Evolutionary conservation across 2,888 invertebrate species (phyloP).

Genomic region (Eupithecia tripunctaria): DNA sequence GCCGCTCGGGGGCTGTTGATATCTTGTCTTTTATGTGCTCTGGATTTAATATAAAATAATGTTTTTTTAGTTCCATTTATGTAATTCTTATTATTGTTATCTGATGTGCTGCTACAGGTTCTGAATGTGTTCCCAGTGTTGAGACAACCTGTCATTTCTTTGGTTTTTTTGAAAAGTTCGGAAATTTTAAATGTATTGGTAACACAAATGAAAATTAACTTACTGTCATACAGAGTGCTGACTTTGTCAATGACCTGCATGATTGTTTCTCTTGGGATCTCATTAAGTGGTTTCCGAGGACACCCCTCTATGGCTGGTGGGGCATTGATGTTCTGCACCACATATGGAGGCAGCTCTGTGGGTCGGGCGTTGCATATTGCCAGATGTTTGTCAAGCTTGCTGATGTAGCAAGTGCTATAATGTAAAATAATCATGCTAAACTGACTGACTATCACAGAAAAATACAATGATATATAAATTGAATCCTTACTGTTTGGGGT

Average conservation of each 20-base stretch:
- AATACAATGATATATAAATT: neutral
- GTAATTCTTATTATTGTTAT: too few species aligned
- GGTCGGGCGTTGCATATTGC: constrained; percentile 89
- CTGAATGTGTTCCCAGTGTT: too few species aligned
- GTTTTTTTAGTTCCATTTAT: too few species aligned
- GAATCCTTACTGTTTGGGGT: constrained; percentile 86
- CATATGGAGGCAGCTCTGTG: constrained; percentile 79
- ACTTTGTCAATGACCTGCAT: constrained; percentile 69
- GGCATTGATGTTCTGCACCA: constrained; percentile 80
- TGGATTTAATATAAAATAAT: constrained; percentile 34
- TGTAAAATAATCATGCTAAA: neutral
- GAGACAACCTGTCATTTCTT: too few species aligned
- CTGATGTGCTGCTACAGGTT: too few species aligned
- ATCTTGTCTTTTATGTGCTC: constrained; percentile 65
- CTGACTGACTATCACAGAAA: neutral
- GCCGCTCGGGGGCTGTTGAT: constrained; percentile 49
- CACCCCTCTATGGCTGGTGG: constrained; percentile 51
- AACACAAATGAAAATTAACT: constrained; percentile 46
- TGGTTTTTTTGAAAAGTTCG: too few species aligned
- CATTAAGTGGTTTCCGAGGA: constrained; percentile 59
- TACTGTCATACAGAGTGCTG: constrained; percentile 71
- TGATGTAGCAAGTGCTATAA: constrained; percentile 86
- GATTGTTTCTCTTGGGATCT: constrained; percentile 61
- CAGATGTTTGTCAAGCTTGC: constrained; percentile 88
- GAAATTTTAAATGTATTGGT: neutral